phyloP scores from a whole-genome alignment of 2,113 vertebrate species.

The Antennarius striatus region DNA sequence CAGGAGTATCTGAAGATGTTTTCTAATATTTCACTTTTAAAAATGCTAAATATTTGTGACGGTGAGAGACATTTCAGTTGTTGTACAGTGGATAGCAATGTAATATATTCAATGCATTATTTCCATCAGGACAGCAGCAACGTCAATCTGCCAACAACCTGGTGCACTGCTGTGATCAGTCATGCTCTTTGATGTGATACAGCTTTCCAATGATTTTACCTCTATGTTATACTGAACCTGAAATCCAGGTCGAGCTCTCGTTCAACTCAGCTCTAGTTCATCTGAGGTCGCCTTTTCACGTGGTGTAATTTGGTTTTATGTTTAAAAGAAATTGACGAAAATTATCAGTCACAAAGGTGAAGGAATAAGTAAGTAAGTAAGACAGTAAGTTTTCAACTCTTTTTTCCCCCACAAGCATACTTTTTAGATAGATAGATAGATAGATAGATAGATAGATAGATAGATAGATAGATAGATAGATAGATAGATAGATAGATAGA shows the following conservation, averaged over 20 bases:
- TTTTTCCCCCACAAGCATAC: too few relatives aligned
- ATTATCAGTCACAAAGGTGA: neutral
- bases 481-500: too few relatives aligned
- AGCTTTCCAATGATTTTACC: constrained; percentile 82
- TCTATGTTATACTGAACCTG: constrained; percentile 85
- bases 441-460: too few relatives aligned
- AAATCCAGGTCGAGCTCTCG: constrained; percentile 2
- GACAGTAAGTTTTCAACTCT: too few relatives aligned
- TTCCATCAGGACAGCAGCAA: constrained; percentile 42
- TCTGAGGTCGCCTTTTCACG: neutral
- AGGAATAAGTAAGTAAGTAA: neutral
- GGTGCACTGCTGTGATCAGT: constrained; percentile 84
- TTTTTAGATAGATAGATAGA: too few relatives aligned
- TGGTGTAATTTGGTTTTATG: neutral
- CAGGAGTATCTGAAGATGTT: neutral
- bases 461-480: too few relatives aligned
- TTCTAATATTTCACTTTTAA: too few relatives aligned
- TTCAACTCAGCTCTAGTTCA: neutral
- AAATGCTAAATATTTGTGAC: neutral
- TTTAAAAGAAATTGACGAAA: neutral
- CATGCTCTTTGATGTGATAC: constrained; percentile 82
- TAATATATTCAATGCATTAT: constrained; percentile 2
- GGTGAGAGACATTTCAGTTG: constrained; percentile 7
- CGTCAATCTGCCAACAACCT: constrained; percentile 70
- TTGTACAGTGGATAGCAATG: neutral